Evolutionary conservation across 2,888 invertebrate species (phyloP).

Genomic region (Hesperia comma): DNA sequence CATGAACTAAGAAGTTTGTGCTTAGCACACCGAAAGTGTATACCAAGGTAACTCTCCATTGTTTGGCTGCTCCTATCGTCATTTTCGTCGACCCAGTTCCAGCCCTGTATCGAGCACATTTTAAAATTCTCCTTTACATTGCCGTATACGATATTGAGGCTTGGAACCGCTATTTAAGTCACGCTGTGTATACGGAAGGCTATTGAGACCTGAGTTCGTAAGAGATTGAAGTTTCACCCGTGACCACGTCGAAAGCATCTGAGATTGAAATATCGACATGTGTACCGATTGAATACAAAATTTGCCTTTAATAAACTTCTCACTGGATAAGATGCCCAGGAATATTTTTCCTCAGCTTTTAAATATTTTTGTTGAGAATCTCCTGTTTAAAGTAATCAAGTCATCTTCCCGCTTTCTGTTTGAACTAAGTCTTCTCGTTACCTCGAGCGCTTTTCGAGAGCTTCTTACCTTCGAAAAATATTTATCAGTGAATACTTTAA

Average conservation of each 20-base stretch:
- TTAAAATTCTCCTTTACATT: slow-evolving; percentile 27
- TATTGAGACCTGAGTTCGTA: slow-evolving; percentile 1
- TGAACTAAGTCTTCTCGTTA: slow-evolving; percentile 20
- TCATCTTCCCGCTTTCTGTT: slow-evolving; percentile 10
- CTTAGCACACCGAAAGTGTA: neutral
- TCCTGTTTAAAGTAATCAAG: slow-evolving; percentile 16
- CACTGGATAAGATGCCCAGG: neutral
- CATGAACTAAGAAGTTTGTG: neutral
- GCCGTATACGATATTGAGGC: slow-evolving; percentile 21
- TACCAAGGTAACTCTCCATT: slow-evolving; percentile 5
- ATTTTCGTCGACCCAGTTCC: slow-evolving; percentile 26
- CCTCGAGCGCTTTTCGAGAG: neutral
- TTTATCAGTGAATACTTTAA: slow-evolving; percentile 16
- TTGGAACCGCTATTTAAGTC: slow-evolving; percentile 11
- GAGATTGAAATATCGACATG: neutral
- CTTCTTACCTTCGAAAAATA: slow-evolving; percentile 14
- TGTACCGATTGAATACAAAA: neutral
- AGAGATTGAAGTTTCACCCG: neutral
- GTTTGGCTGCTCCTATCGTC: slow-evolving; percentile 12
- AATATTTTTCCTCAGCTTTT: neutral
- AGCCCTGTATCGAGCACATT: slow-evolving; percentile 23
- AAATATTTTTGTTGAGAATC: slow-evolving; percentile 14
- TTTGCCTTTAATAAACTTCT: neutral
- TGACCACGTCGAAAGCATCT: neutral
- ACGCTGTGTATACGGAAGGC: slow-evolving; percentile 7